Evolutionary conservation across 2,113 vertebrate species (phyloP), one percentile per base, ranked within the genome.

Genomic region (Bos indicus): DNA sequence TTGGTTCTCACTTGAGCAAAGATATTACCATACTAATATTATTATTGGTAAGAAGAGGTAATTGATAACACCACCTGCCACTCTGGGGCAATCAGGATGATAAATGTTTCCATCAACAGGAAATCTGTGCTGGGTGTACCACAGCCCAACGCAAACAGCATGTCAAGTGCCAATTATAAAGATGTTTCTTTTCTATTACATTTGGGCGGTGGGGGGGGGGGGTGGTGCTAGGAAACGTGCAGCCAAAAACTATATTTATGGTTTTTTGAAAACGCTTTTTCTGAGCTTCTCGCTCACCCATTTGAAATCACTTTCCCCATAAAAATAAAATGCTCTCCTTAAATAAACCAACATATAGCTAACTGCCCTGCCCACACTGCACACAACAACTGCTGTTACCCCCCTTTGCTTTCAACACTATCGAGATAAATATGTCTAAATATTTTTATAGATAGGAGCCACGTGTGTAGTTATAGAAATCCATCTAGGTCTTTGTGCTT

Each of bases 61-160:
- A 99, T 99, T 99, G 99, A 99, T 99, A 99, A 98, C 98, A 98
- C 98, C 98, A 99, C 98, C 99, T 99, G 99, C 99, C 99, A 99
- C 98, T 99, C 98, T 85, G 98, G 90, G 98, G 98, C 98, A 98
- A 98, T 99, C 99, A 99, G 96, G 96, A 98, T 99, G 99, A 99
- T 99, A 99, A 99, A 99, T 99, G 99, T 98, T 99, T 99, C 99
- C 98, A 99, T 99, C 99, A 99, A 97, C 98, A 98, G 97, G 98
- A 98, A 98, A 98, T 99, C 98, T 99, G 98, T 98, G 99, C 98
- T 98, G 98, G 98, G 98, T 98, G 97, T 98, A 98, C 98, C 98
- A 98, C 98, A 98, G 98, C 98, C 97, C 98, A 98, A 98, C 96
- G 98, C 99, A 98, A 98, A 99, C 98, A 98, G 98, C 98, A 98